Evolutionary conservation across 2,797 vertebrate genomes (phyloP), one percentile per base, ranked within the genome.

Genomic region (Craterocephalus amniculus): DNA sequence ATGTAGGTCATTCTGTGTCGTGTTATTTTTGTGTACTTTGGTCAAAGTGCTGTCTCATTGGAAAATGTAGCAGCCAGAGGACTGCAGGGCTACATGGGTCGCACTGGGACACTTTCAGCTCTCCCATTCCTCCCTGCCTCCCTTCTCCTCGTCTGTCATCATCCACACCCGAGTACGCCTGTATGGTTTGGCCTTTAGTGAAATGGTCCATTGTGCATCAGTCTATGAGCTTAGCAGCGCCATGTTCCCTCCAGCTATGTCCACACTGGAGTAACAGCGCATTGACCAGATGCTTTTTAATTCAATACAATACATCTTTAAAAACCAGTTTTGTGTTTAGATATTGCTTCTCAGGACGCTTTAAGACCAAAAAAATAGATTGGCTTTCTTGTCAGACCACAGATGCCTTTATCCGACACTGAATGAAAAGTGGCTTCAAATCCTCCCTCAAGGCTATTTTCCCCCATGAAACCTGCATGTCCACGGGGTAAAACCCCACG

Each of bases 1-100:
- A 91, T 92, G 80, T 92, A 86, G 91, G 92, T 88, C 91, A 91
- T 76, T 49, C 51, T 78, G 78, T 81, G 66, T 82, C 51, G 65
- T 4, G 64, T 58, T 78, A 67, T 77, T 83, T 84, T 67, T 73
- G 57, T 58, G 31, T 79, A 81, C 75, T 83, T 89, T 83, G 80
- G 80, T 74, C 72, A 73, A 73, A 86, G 81, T 83, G 83, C 81
- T 74, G 73, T 78, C 79, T 87, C 74, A 80, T 75, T 72, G 82
- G 76, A 72, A 84, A 81, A 80, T 26, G 76, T 81, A 78, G 76
- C 68, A 79, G 80, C 51, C 67, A 74, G 72, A 72, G 31, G 72
- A 86, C 80, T 85, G 57, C 45, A 48, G 77, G 81, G 79, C 74
- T 70, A 83, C 76, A 74, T 79, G 83, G 58, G 74, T 75, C 20